Evolutionary conservation across 1,140 invertebrate species (phyloP).

Genomic region (Lepidurus apus): DNA sequence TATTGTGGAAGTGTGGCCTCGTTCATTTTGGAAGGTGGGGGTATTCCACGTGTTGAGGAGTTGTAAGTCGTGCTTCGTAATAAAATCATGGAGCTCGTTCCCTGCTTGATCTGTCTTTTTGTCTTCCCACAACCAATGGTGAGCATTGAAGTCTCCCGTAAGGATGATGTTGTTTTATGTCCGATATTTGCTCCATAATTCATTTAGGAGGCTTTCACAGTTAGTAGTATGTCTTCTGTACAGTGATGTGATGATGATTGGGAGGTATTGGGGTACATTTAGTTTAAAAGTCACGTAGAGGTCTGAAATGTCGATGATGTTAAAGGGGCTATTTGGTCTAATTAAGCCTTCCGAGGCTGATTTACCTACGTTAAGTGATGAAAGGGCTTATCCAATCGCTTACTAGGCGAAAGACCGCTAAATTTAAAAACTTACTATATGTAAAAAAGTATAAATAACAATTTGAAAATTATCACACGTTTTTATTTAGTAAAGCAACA

Average conservation of each 20-base stretch:
- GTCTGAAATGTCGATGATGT: conserved; percentile 19
- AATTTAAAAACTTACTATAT: too few species aligned
- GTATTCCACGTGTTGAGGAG: neutral
- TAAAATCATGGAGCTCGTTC: conserved; percentile 2
- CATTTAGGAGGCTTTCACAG: neutral
- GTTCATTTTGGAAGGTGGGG: conserved; percentile 14
- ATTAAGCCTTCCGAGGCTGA: too few species aligned
- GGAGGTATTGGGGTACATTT: too few species aligned
- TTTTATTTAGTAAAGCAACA: too few species aligned
- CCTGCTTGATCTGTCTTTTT: neutral
- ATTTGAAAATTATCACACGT: too few species aligned
- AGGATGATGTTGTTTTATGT: neutral
- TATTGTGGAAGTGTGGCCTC: neutral
- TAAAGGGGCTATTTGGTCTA: neutral
- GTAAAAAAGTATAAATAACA: too few species aligned
- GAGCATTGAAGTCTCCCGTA: conserved; percentile 23
- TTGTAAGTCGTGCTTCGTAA: neutral
- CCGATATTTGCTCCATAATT: neutral
- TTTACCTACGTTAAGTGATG: too few species aligned
- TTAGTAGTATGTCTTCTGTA: neutral
- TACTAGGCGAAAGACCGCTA: too few species aligned
- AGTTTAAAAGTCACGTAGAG: neutral
- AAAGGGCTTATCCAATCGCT: too few species aligned
- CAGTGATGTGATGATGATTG: neutral
- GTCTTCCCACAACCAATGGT: conserved; percentile 27